phyloP scores from a whole-genome alignment of 2,888 invertebrate species.

The Belgica antarctica region DNA sequence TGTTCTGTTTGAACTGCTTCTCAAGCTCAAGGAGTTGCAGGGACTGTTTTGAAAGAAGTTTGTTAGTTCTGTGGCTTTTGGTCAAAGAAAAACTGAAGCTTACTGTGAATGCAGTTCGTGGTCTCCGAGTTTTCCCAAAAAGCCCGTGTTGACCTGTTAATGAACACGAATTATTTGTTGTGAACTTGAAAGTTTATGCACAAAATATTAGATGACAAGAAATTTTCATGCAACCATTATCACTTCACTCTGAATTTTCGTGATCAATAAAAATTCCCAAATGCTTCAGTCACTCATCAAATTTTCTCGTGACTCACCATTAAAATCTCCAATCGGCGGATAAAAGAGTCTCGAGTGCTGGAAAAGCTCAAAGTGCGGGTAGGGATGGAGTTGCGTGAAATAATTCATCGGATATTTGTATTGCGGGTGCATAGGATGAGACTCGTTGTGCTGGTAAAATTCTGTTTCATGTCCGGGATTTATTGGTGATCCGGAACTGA shows the following conservation, averaged over 20 bases:
- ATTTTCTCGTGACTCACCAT: constrained; percentile 26
- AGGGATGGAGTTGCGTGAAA: constrained; percentile 55
- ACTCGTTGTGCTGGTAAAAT: constrained; percentile 48
- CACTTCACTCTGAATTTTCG: no score
- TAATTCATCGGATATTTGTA: constrained; percentile 47
- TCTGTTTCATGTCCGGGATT: constrained; percentile 81
- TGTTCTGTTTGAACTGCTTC: constrained; percentile 98
- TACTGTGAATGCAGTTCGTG: constrained; percentile 94
- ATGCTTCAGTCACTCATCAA: neutral
- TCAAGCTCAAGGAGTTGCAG: constrained; percentile 97
- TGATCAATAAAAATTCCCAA: no score
- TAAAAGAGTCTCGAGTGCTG: constrained; percentile 34
- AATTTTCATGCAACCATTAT: no score
- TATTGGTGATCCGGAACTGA: constrained; percentile 77
- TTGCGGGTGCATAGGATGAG: neutral
- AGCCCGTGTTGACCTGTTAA: constrained; percentile 69
- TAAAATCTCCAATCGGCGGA: constrained; percentile 24
- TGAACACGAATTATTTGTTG: neutral
- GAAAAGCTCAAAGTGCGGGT: constrained; percentile 34
- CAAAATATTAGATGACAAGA: no score
- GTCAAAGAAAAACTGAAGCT: neutral
- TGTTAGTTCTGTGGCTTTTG: neutral
- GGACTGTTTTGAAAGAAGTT: constrained; percentile 47
- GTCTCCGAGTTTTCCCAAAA: constrained; percentile 83
- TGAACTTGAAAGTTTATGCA: neutral